Base-by-base conservation (phyloP, 2,888 invertebrate species). In the Sphaerophoria taeniata region DNA sequence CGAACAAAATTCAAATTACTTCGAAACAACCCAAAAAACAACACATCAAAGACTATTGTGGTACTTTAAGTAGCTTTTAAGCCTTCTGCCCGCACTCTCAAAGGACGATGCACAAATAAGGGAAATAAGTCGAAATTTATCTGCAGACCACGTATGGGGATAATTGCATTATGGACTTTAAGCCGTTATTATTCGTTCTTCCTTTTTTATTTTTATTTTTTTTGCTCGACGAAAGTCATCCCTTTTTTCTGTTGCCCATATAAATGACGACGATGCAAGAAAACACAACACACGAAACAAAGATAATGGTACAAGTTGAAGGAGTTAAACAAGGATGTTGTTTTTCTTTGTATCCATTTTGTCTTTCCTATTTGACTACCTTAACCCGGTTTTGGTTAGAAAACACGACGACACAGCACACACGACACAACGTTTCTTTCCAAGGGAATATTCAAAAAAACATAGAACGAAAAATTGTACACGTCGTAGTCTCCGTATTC, bases 151-250 rank as follows among this genome's bases (percentile, higher is more conserved):
- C 84, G 84, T 84, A 84, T 71, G 67, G 31, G 61, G 67, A 80
- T 84, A 84, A 84, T 84, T 84, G 80, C 80, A 80, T 80, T 75
- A 65, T 71, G 71, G 74, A 79, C 71, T 74, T 75, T 71, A 79
- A 70, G 53, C n/a, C 65, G 56, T 60, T 60, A 43, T 36, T 34
- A 16, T 53, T 53, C 2, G n/a, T n/a, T n/a, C n/a, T n/a, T n/a
- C 31, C 24, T 31, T 53, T 24, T 1, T n/a, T 3, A 14, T 9
- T 36, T 58, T 47, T 47, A 33, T 79, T 78, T 70, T 73, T 51
- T 24, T 24, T 24, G 24, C 24, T 24, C 24, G 24, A 24, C 58
- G 65, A 75, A 71, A 79, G 75, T 74, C 60, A 70, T 51, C 36
- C 61, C 65, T 75, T 74, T 74, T 56, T 56, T 56, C 6, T 9